Evolutionary conservation across 2,888 invertebrate species (phyloP), one percentile per base, ranked within the genome.

Genomic region (Drosophila prostipennis): DNA sequence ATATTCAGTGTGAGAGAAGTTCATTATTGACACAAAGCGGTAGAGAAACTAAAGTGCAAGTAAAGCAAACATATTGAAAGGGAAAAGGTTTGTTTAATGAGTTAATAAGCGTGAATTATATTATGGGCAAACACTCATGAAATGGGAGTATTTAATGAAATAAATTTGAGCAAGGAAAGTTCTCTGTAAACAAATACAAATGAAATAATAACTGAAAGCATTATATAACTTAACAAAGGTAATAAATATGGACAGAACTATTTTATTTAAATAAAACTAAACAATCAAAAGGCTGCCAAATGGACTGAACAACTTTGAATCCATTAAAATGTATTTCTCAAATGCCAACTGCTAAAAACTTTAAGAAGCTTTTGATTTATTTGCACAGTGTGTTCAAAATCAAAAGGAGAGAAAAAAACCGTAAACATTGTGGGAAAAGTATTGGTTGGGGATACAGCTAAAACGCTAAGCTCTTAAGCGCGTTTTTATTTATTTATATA

Each of bases 391-490:
- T 37, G 49, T 14, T 14, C 3, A 13, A 14, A 19, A 49, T 49
- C 23, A 42, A 57, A 32, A n/a, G 37, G 32, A 6, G 29, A 32
- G 19, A 29, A n/a, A 26, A 67, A 53, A 49, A 23, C 6, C n/a
- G 19, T 23, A 8, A 16, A 52, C 69, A 45, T 45, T 26, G 29
- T 10, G 40, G 26, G 13, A 46, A 53, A 68, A 14, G n/a, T 54
- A 48, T 49, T 37, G 60, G 34, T 46, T 55, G 23, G 61, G 37
- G 52, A 54, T 52, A 45, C 46, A 52, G 54, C 54, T 64, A 73
- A 64, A 73, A 72, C 72, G 68, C 69, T 80, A 82, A 86, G 84
- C 81, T 74, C 42, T 83, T 83, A 86, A 83, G 87, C 79, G 56
- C 64, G 45, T 67, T 78, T 78, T 86, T 78, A 74, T 77, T 76